Evolutionary conservation across 2,888 invertebrate genomes (phyloP).

Genomic region (Dysmachus trigonus): DNA sequence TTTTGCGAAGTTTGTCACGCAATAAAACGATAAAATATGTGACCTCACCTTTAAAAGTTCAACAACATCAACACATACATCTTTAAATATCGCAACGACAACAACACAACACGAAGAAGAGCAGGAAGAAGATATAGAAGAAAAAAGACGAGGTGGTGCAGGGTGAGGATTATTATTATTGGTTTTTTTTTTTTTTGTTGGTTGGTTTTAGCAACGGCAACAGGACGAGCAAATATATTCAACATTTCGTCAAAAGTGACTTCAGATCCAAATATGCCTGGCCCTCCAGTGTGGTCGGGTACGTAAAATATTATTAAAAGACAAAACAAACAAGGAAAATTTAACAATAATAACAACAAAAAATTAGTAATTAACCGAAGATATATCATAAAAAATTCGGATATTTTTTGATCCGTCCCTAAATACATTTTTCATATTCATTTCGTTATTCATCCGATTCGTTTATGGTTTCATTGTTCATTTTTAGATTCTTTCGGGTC

Average conservation of each 20-base stretch:
- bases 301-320: constrained; percentile 54
- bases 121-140: neutral
- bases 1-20: neutral
- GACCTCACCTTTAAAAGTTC: constrained; percentile 36
- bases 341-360: neutral
- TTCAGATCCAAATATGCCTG: constrained; percentile 59
- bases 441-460: neutral
- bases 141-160: neutral
- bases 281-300: constrained; percentile 65
- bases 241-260: constrained; percentile 47
- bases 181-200: neutral
- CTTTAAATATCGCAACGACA: constrained; percentile 3
- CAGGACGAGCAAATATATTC: neutral
- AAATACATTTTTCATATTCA: constrained; percentile 30
- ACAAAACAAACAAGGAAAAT: neutral
- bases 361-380: neutral
- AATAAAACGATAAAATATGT: neutral
- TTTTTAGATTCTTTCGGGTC: neutral
- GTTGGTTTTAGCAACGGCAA: constrained; percentile 6
- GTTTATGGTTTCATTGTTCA: neutral
- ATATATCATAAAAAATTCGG: neutral
- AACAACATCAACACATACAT: constrained; percentile 33
- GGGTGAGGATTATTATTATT: neutral
- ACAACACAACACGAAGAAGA: neutral
- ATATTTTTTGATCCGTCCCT: neutral